Conservation (phyloP, 2,797 vertebrate genomes). For the Sebastes nivosus region DNA sequence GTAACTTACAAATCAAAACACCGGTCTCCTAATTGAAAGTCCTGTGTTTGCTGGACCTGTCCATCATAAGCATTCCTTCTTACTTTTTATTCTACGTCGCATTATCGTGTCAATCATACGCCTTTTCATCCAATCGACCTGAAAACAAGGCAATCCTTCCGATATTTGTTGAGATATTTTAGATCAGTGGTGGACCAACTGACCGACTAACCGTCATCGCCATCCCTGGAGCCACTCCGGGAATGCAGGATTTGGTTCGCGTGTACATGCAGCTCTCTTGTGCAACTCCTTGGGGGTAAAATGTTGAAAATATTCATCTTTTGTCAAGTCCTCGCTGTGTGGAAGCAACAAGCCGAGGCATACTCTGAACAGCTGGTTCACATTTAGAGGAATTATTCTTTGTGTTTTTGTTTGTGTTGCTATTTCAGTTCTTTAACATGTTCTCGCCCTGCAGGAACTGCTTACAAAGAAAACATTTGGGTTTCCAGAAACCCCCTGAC, state of each 20-base stretch:
- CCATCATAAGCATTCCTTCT: too few relatives aligned
- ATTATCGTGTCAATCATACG: too few relatives aligned
- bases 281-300: background rate
- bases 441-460: conserved; percentile 25
- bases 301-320: conserved; percentile 2
- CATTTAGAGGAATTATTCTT: conserved; percentile 58
- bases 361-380: conserved; percentile 66
- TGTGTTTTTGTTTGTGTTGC: conserved; percentile 65
- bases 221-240: background rate
- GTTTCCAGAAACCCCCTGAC: background rate
- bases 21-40: too few relatives aligned
- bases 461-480: conserved; percentile 59
- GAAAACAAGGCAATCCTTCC: background rate
- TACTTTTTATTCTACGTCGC: too few relatives aligned
- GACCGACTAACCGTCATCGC: too few relatives aligned
- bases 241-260: background rate
- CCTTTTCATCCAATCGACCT: too few relatives aligned
- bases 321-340: conserved; percentile 1
- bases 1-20: too few relatives aligned
- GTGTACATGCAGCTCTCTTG: background rate
- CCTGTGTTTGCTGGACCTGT: too few relatives aligned
- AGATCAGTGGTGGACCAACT: too few relatives aligned
- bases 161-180: background rate
- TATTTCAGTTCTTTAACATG: conserved; percentile 53
- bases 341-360: background rate